Percentiles rank a stretch among this genome's conserved stretches.
Conservation (phyloP, 92 coral and sea anemone species). For the Palythoa grandis region DNA sequence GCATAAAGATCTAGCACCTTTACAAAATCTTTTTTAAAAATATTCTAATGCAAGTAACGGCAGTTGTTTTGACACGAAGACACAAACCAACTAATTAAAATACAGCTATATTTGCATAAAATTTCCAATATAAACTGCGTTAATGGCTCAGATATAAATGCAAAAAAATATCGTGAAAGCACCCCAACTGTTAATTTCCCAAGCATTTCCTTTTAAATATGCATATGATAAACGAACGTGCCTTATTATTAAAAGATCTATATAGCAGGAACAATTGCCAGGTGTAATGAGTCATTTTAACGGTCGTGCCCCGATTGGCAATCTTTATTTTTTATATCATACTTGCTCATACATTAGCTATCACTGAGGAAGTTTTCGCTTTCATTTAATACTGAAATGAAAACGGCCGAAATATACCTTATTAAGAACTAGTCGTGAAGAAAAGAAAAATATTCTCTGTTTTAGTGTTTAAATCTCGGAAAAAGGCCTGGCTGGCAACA, state of each 20-base stretch:
- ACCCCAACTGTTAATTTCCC: conserved; percentile 7
- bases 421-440: background rate
- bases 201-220: background rate
- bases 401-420: background rate
- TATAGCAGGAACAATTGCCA: conserved; percentile 1
- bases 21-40: too few relatives aligned
- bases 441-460: background rate
- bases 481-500: background rate
- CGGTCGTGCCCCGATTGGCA: background rate
- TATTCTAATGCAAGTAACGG: background rate
- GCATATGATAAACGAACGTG: conserved; percentile 20
- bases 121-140: background rate
- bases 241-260: background rate
- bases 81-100: background rate
- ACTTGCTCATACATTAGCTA: background rate
- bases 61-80: background rate
- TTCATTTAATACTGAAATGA: background rate
- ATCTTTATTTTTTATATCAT: background rate
- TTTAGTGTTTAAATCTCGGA: background rate
- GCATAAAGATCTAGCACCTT: too few relatives aligned
- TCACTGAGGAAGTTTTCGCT: background rate
- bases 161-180: background rate
- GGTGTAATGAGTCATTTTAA: conserved; percentile 14
- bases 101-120: conserved; percentile 24
- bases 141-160: conserved; percentile 15